A percentile compares a stretch with the other conserved stretches of the same genome.
phyloP scores from a whole-genome alignment of 2,797 vertebrate genomes.

The Microctenopoma steveboyesi region DNA sequence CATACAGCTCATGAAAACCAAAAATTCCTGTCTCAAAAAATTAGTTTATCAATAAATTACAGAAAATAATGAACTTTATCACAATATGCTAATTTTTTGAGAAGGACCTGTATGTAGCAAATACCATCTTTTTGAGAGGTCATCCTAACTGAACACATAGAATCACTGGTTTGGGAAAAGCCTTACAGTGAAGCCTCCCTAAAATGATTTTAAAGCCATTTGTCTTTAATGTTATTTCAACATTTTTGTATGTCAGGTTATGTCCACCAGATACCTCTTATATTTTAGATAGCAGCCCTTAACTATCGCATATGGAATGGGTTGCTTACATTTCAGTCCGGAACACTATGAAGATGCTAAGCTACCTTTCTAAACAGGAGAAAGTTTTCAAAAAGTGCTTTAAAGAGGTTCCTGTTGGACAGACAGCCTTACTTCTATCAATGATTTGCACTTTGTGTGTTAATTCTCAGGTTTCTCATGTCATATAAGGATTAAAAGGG shows the following conservation, averaged over 20 bases:
- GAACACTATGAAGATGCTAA: slow-evolving; percentile 29
- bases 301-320: not conserved
- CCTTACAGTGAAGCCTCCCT: slow-evolving; percentile 37
- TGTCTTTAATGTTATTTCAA: slow-evolving; percentile 14
- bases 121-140: not conserved
- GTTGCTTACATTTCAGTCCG: not conserved
- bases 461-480: slow-evolving; percentile 61
- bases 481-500: slow-evolving; percentile 13
- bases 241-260: not conserved
- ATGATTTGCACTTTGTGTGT: slow-evolving; percentile 43
- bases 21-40: no score
- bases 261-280: slow-evolving; percentile 21
- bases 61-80: no score
- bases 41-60: no score
- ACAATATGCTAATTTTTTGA: no score
- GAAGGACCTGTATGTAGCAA: no score
- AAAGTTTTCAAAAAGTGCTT: not conserved
- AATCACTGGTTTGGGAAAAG: slow-evolving; percentile 16
- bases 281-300: not conserved
- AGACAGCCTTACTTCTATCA: slow-evolving; percentile 1
- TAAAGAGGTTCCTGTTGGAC: slow-evolving; percentile 24
- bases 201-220: slow-evolving; percentile 18
- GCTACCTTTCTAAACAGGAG: slow-evolving; percentile 11
- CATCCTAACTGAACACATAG: slow-evolving; percentile 7
- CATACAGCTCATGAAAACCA: no score